Conservation (phyloP, 2,113 vertebrate genomes). For the Anser cygnoides region DNA sequence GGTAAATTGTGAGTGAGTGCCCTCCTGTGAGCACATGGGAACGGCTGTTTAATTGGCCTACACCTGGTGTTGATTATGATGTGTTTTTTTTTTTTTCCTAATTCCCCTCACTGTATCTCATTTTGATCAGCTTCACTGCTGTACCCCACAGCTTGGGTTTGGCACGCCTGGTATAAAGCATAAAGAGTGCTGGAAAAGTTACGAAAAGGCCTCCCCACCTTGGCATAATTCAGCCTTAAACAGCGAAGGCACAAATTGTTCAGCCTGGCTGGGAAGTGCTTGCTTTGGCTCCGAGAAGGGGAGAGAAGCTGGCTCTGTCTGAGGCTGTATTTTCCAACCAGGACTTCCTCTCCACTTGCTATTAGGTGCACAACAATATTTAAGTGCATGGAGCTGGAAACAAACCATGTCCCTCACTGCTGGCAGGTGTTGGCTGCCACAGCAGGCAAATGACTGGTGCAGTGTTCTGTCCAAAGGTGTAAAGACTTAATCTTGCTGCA, state of each 20-base stretch:
- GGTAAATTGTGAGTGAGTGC: constrained; percentile 65
- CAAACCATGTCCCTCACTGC: neutral
- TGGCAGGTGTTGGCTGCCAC: fast-evolving
- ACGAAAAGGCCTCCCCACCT: neutral
- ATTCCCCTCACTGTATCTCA: constrained; percentile 40
- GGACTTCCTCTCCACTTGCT: neutral
- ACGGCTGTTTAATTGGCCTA: constrained; percentile 63
- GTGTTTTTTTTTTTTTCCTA: neutral
- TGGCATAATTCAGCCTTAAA: neutral
- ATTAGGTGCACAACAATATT: neutral
- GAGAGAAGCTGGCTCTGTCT: neutral
- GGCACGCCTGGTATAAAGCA: neutral
- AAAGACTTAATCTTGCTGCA: neutral
- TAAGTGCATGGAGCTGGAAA: neutral
- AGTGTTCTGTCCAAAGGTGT: neutral
- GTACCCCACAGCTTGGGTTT: neutral
- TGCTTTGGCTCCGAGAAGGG: neutral
- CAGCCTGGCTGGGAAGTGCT: neutral
- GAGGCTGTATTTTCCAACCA: neutral
- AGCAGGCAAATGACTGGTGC: neutral
- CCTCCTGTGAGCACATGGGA: constrained; percentile 51
- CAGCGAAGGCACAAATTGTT: neutral
- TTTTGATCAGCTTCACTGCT: constrained; percentile 2
- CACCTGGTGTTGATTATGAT: constrained; percentile 70
- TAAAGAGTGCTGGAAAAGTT: neutral